Conservation (phyloP, 2,113 vertebrate genomes). For the Bos taurus region ARS-UCD2.0 NC_037340.1:66513001-66513500, state of each 20-base stretch:
- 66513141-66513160: not conserved
- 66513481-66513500: not conserved
- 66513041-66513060: not conserved
- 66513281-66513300: not conserved
- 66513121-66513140: not conserved
- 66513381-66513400: not conserved
- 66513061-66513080: not conserved
- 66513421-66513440: not conserved
- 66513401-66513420: not conserved
- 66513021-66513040: not conserved
- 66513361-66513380: not conserved
- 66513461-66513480: not conserved
- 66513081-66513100: not conserved
- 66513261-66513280: not conserved
- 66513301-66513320: not conserved
- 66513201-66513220: slow-evolving; percentile 11
- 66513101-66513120: not conserved
- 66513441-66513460: not conserved
- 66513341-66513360: not conserved
- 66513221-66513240: not conserved
- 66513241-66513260: not conserved
- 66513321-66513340: not conserved
- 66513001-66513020: not conserved
- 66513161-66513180: not conserved
- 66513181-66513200: not conserved